Percentiles rank a stretch among this genome's conserved stretches.
Evolutionary conservation across 2,797 vertebrate species (phyloP).

Genomic region (Eleutherodactylus coqui): DNA sequence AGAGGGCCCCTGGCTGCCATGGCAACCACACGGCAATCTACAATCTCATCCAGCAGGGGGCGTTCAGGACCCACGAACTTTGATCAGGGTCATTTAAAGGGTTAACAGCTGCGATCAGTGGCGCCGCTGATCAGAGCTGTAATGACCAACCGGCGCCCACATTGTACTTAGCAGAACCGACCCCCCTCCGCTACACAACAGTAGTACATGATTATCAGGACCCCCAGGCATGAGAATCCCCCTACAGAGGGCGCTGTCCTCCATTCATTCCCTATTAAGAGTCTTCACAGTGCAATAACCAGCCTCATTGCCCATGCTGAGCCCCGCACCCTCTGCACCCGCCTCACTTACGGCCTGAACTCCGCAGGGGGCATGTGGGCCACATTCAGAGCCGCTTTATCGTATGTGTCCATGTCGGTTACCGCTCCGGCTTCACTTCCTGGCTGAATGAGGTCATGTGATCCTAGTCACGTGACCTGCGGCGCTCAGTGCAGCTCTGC

Average conservation of each 20-base stretch:
- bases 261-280: background rate
- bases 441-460: constrained; percentile 30
- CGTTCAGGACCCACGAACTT: no score
- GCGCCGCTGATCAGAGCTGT: no score
- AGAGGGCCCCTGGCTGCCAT: no score
- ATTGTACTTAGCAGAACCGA: no score
- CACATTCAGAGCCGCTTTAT: constrained; percentile 43
- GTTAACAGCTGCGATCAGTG: no score
- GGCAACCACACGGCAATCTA: no score
- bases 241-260: background rate
- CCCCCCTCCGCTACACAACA: no score
- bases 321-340: background rate
- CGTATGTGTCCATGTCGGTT: constrained; percentile 49
- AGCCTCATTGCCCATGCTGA: background rate
- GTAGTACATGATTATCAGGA: no score
- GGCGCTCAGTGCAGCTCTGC: background rate
- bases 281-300: background rate
- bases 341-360: constrained; percentile 47
- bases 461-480: constrained; percentile 30
- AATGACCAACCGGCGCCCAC: no score
- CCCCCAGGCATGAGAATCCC: no score
- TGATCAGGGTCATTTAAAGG: no score
- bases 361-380: constrained; percentile 19
- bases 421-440: background rate
- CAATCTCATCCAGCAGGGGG: no score